Base-by-base conservation (phyloP, 2,113 vertebrate genomes). In the Aspidoscelis tigris region DNA sequence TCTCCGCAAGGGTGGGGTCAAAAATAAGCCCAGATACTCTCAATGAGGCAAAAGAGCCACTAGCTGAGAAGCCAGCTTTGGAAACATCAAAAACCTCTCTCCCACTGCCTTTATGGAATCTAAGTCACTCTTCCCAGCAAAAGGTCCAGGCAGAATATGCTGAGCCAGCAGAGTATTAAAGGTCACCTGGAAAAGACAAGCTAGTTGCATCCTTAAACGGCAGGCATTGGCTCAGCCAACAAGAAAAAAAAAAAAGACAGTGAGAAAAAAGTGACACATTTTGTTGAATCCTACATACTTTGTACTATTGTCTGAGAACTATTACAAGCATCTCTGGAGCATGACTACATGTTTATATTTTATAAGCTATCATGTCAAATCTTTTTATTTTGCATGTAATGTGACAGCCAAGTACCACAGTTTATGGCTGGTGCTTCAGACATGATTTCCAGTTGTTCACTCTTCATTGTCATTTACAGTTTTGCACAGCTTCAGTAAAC, bases 401-500 rank as follows among this genome's bases (percentile, higher is more conserved):
- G n/a, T n/a, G 66, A 86, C 0, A 80, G 73, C 41, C 66, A 78
- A 82, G 66, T 3, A 58, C 21, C 24, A 72, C 76, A 69, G 73
- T 88, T 81, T 70, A 83, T 61, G 88, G 81, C 43, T 83, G 43
- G 80, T 86, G 84, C 58, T 87, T 91, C 87, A 90, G 87, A 84
- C 55, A 83, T 20, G 21, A 85, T 70, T 86, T 83, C 78, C n/a
- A 84, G 85, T 86, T 47, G 43, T 78, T 81, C 53, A 86, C 68
- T 77, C 74, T 58, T 83, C 80, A 61, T n/a, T 44, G 74, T 39
- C 50, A 80, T 87, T 88, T 92, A 76, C 78, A 71, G 89, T 90
- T 93, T 89, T 86, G 53, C 84, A 90, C 0, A 7, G 79, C 85
- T 92, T 87, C 79, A 90, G 69, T 86, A 88, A 87, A 81, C 79